These are phyloP conservation scores for Pollenia angustigena DNA, from an alignment of 2,888 invertebrate genomes.

Conservation along the genomic window DNA sequence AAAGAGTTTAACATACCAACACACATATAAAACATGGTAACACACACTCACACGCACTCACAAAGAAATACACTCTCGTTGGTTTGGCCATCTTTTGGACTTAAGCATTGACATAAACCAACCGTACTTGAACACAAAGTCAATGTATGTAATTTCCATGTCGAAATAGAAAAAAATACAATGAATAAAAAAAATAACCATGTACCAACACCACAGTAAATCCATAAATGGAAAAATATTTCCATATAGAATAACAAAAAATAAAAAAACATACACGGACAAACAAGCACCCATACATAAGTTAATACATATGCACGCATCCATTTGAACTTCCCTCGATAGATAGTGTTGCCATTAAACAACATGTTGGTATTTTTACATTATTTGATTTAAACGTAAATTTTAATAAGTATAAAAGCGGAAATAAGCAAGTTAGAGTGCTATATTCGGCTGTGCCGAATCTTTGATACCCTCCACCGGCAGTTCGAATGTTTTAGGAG, in stretches of 20 bases:
- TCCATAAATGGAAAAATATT: constrained; percentile 55
- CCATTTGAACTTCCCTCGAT: not conserved
- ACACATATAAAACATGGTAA: not conserved
- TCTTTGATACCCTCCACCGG: no score
- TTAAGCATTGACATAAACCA: constrained; percentile 60
- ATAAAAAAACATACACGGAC: constrained; percentile 18
- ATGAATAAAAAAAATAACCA: constrained; percentile 54
- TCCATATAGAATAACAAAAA: constrained; percentile 44
- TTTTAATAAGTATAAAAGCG: not conserved
- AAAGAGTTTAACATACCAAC: constrained; percentile 48
- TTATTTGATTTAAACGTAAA: not conserved
- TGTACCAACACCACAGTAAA: constrained; percentile 53
- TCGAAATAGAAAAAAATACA: constrained; percentile 26
- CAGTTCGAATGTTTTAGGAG: no score
- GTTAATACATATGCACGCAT: not conserved
- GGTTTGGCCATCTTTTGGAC: constrained; percentile 44
- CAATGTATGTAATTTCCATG: constrained; percentile 60
- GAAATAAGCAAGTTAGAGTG: no score
- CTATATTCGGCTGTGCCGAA: no score
- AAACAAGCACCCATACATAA: no score
- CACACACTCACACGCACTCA: not conserved
- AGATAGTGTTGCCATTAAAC: constrained; percentile 24
- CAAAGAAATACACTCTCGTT: constrained; percentile 11
- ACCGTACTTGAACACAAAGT: constrained; percentile 60
- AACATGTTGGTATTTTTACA: not conserved